Evolutionary conservation across 1,140 invertebrate species (phyloP), one percentile per base, ranked within the genome.

Genomic region (Drosophila parabipectinata): DNA sequence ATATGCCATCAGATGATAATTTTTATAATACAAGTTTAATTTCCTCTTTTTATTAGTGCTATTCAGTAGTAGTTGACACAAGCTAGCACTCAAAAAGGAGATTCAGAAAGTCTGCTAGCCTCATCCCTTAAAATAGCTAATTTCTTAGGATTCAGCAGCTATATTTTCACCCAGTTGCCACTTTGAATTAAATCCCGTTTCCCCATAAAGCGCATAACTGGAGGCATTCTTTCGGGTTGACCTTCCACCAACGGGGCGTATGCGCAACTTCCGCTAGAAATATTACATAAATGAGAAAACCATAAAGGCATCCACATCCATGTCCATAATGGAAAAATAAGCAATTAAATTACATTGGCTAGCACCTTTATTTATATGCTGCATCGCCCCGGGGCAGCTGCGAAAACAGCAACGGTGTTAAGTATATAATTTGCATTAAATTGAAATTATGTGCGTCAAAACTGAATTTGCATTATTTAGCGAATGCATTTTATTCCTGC

Each of bases 381-480:
- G 82, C 82, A 85, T 67, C 47, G 64, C 81, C 74, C 41, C 30
- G 37, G 71, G 81, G 28, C 37, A 10, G 56, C 47, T 52, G 53
- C 15, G 21, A 45, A 62, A 41, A 21, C 48, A 37, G 54, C 32
- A 51, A 30, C 54, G 59, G n/a, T 24, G 52, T 60, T 51, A 62
- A 69, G 61, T 77, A 69, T 56, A 67, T 47, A 75, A 77, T 87
- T 81, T 76, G 72, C 69, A 87, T 87, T 87, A 87, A 82, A 87
- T 74, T 72, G 53, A 75, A 87, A 85, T 82, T 79, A 78, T 85
- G 82, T 72, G 78, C 78, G 63, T 78, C 57, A 78, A 69, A 71
- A 82, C 56, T 88, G 80, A 82, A 82, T 78, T 78, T 67, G 56
- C 66, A 88, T 88, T 88, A 88, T 81, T 61, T 87, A 69, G 68